Percentiles rank a stretch among this genome's conserved stretches.
These are phyloP conservation scores for Troides aeacus DNA, from an alignment of 2,888 invertebrate species.

Conservation along the genomic window DNA sequence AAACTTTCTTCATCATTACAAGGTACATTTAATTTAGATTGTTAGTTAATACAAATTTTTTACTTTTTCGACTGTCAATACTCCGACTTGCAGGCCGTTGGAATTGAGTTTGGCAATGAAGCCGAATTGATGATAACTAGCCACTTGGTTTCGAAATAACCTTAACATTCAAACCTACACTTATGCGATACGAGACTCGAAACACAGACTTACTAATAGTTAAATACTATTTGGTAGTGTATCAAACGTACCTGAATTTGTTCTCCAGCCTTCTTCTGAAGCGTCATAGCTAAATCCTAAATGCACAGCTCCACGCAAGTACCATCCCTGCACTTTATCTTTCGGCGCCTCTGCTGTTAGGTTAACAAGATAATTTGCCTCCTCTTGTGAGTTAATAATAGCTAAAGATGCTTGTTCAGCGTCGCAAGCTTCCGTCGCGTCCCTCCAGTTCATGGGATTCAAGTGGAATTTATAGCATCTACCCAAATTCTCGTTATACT, in stretches of 20 bases:
- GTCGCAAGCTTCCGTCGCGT: conserved; percentile 53
- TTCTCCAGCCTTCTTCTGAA: conserved; percentile 43
- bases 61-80: neutral
- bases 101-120: too few relatives aligned
- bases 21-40: neutral
- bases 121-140: too few relatives aligned
- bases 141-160: too few relatives aligned
- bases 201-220: too few relatives aligned
- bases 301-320: conserved; percentile 42
- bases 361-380: conserved; percentile 47
- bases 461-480: conserved; percentile 64
- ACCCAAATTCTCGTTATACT: conserved; percentile 42
- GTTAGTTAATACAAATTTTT: neutral
- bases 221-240: too few relatives aligned
- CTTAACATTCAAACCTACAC: too few relatives aligned
- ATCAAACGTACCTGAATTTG: conserved; percentile 47
- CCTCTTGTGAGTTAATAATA: conserved; percentile 51
- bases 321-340: conserved; percentile 42
- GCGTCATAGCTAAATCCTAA: conserved; percentile 43
- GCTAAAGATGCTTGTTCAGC: conserved; percentile 59
- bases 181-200: too few relatives aligned
- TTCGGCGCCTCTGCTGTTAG: conserved; percentile 46
- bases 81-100: too few relatives aligned
- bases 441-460: conserved; percentile 54
- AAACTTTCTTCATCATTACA: neutral